phyloP scores from a whole-genome alignment of 2,797 vertebrate species.

The Antennarius maculatus region DNA sequence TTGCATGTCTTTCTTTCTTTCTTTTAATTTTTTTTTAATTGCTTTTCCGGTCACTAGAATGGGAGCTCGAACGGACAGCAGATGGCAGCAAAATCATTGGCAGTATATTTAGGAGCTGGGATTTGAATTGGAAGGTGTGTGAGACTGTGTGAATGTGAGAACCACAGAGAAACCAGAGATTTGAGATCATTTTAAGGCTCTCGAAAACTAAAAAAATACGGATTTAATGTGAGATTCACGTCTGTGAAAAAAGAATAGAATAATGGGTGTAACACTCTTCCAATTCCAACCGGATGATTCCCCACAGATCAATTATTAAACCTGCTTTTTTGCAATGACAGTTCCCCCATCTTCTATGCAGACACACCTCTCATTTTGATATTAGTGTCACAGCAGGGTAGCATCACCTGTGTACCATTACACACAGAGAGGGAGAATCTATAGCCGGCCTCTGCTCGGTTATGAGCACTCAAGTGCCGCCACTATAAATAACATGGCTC shows the following conservation, averaged over 20 bases:
- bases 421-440: slow-evolving; percentile 11
- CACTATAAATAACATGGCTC: slow-evolving; percentile 72
- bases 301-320: slow-evolving; percentile 49
- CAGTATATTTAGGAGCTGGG: slow-evolving; percentile 3
- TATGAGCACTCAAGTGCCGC: slow-evolving; percentile 63
- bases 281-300: slow-evolving; percentile 12
- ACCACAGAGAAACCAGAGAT: not conserved
- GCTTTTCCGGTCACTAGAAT: slow-evolving; percentile 1
- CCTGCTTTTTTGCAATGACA: slow-evolving; percentile 35
- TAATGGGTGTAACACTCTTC: not conserved
- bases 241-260: not conserved
- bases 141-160: not conserved
- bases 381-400: slow-evolving; percentile 30
- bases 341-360: slow-evolving; percentile 37
- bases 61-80: slow-evolving; percentile 51
- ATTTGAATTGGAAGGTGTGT: slow-evolving; percentile 10
- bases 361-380: slow-evolving; percentile 27
- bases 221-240: not conserved
- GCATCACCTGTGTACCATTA: slow-evolving; percentile 31
- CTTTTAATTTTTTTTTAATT: slow-evolving; percentile 15
- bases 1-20: slow-evolving; percentile 33
- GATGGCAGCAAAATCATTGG: slow-evolving; percentile 69
- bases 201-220: not conserved
- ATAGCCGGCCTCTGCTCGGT: slow-evolving; percentile 40
- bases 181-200: slow-evolving; percentile 4